Base-by-base conservation (phyloP, 2,888 invertebrate genomes). In the Volucella inflata region DNA sequence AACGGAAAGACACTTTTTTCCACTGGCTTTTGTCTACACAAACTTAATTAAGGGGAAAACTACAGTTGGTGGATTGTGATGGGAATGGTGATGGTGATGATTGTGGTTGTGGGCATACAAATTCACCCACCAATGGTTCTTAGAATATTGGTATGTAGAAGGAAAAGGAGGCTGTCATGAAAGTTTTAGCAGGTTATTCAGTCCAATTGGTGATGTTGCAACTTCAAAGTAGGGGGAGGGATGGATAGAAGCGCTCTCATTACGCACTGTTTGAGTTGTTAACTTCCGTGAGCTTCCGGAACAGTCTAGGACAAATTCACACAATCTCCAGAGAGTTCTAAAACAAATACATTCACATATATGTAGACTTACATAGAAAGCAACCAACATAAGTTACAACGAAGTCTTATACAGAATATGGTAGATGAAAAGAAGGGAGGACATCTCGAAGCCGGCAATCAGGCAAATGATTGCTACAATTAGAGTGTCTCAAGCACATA, bases 381-480 rank as follows among this genome's bases (percentile, higher is more conserved):
- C n/a, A n/a, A n/a, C n/a, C n/a, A n/a, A n/a, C n/a, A n/a, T n/a
- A n/a, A 30, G 6, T 30, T 30, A 30, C 30, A 30, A 59, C 10
- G 9, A 6, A 44, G 42, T 60, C n/a, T 68, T 59, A 36, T 42
- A 68, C 67, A 30, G 30, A 6, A 76, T 60, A 60, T 50, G 21
- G 50, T 42, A 59, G 68, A 51, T 38, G 42, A 67, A 40, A 60
- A 16, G 30, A 30, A 38, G 55, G 42, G 75, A 67, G 16, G 46
- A 60, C 53, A 76, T 72, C 59, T 76, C 67, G 72, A 85, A 81
- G 67, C 46, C 50, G 81, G 81, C 81, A 85, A 85, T 85, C 81
- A 81, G 48, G 85, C 76, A 77, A 85, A 81, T 81, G 85, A 85
- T 85, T 85, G 85, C 85, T 81, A 85, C 85, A 85, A 85, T 85